Conservation (phyloP, 2,888 invertebrate species). For the Dendrolimus pini region DNA sequence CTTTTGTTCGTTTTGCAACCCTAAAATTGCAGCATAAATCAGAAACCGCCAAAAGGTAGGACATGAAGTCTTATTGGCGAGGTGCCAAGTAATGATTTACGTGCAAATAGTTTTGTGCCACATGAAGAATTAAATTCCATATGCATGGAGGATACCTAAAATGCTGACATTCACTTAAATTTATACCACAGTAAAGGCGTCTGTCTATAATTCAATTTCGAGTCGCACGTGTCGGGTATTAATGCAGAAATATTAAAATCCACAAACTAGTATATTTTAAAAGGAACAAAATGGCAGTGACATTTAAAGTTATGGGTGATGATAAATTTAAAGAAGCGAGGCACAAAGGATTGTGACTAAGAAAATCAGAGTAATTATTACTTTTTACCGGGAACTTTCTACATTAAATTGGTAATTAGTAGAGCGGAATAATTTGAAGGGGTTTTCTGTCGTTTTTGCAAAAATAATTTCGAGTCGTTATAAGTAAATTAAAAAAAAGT, state of each 20-base stretch:
- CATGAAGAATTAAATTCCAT: neutral
- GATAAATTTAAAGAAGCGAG: neutral
- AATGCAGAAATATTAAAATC: too few relatives aligned
- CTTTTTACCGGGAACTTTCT: neutral
- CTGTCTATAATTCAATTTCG: neutral
- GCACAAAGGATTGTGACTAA: neutral
- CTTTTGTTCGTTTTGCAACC: too few relatives aligned
- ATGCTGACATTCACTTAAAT: neutral
- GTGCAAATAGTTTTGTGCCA: too few relatives aligned
- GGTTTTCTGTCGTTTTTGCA: too few relatives aligned
- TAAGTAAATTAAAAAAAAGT: too few relatives aligned
- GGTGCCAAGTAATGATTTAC: conserved; percentile 11
- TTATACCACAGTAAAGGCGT: neutral
- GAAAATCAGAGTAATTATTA: neutral
- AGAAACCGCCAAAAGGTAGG: conserved; percentile 25
- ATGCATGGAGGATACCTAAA: neutral
- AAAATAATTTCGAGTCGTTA: too few relatives aligned
- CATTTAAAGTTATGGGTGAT: neutral
- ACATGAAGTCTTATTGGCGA: conserved; percentile 20
- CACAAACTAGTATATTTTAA: neutral
- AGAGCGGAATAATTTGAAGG: neutral
- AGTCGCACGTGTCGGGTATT: too few relatives aligned
- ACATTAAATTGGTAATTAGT: neutral
- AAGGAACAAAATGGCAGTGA: neutral
- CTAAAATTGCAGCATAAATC: conserved; percentile 23